Evolutionary conservation across 1,140 invertebrate genomes (phyloP).

Genomic region (Hormaphis cornu): DNA sequence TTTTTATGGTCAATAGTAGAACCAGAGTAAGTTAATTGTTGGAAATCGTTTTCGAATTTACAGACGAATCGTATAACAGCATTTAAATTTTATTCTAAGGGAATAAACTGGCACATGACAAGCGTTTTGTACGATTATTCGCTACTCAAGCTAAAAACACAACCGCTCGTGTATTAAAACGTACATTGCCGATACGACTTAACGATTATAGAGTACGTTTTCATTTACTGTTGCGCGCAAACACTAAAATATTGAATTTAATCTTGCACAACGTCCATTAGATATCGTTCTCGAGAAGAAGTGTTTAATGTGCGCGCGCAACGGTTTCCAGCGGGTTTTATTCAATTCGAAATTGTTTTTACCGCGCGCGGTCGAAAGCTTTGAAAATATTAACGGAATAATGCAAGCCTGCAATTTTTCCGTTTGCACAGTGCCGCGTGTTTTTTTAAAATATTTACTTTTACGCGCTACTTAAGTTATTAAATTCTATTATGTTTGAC

Average conservation of each 20-base stretch:
- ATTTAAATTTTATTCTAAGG: too few species aligned
- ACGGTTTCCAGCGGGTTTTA: not conserved
- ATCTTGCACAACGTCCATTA: not conserved
- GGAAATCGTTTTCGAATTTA: too few species aligned
- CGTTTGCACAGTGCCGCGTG: too few species aligned
- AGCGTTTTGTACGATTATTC: too few species aligned
- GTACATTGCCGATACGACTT: too few species aligned
- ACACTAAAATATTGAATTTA: not conserved
- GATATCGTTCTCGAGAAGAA: not conserved
- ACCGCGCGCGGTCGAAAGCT: not conserved
- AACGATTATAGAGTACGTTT: too few species aligned
- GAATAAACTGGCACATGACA: too few species aligned
- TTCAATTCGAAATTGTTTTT: not conserved
- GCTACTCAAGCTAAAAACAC: too few species aligned
- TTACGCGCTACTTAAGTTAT: not conserved
- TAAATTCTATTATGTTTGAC: not conserved
- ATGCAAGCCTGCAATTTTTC: not conserved
- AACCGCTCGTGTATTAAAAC: too few species aligned
- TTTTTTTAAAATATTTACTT: slow-evolving; percentile 1
- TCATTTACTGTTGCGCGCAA: not conserved
- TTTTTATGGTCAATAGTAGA: too few species aligned
- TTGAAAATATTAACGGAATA: not conserved
- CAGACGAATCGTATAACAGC: too few species aligned
- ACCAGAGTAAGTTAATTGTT: too few species aligned
- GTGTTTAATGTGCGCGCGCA: not conserved